Conservation (phyloP, 2,113 vertebrate genomes). For the Atherinomorus stipes region DNA sequence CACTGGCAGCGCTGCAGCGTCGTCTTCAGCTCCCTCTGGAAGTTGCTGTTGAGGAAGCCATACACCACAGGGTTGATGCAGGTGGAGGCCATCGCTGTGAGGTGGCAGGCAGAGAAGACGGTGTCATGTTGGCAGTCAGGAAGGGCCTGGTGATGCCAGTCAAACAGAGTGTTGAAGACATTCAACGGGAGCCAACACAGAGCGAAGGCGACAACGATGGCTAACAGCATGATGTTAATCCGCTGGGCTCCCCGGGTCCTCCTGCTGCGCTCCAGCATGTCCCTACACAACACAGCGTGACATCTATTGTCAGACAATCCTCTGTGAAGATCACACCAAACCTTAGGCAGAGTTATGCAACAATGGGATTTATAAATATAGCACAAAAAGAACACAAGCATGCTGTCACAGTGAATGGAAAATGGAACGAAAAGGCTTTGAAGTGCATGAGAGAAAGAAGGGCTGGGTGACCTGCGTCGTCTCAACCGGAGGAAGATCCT, state of each 20-base stretch:
- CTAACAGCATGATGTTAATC: slow-evolving; percentile 81
- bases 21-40: slow-evolving; percentile 81
- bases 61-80: slow-evolving; percentile 85
- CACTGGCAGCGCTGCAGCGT: slow-evolving; percentile 80
- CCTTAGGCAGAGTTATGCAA: slow-evolving; percentile 8
- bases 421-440: background rate
- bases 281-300: slow-evolving; percentile 62
- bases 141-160: slow-evolving; percentile 83
- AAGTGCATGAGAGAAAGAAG: background rate
- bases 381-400: background rate
- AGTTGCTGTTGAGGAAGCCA: slow-evolving; percentile 86
- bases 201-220: slow-evolving; percentile 81
- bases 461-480: slow-evolving; percentile 66
- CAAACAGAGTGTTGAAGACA: slow-evolving; percentile 84
- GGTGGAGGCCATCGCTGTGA: slow-evolving; percentile 83
- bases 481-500: slow-evolving; percentile 83
- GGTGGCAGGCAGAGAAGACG: slow-evolving; percentile 84
- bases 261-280: slow-evolving; percentile 77
- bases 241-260: slow-evolving; percentile 71
- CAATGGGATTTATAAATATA: slow-evolving; percentile 1
- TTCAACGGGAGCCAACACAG: slow-evolving; percentile 84
- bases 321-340: slow-evolving; percentile 19
- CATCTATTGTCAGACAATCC: slow-evolving; percentile 22
- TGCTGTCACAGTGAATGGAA: background rate
- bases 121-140: slow-evolving; percentile 82